Evolutionary conservation across 2,113 vertebrate genomes (phyloP).

Genomic region (Ancistrus triradiatus): DNA sequence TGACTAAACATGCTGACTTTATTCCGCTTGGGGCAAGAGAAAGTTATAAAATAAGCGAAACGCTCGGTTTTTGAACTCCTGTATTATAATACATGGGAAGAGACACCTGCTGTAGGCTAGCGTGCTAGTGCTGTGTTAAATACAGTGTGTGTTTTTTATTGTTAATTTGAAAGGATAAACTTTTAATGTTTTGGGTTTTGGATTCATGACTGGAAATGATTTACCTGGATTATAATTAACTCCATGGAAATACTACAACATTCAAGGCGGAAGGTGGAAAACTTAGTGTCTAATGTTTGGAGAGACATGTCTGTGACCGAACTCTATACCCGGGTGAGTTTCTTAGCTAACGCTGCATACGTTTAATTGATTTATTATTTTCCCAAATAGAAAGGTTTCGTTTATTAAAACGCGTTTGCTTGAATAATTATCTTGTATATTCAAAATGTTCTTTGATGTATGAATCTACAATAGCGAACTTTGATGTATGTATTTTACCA

Average conservation of each 20-base stretch:
- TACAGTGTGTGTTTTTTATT: not conserved
- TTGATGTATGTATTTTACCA: too few relatives aligned
- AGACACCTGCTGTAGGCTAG: slow-evolving; percentile 44
- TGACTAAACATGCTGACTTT: not conserved
- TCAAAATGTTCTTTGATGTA: too few relatives aligned
- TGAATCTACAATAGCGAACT: too few relatives aligned
- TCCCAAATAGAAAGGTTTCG: too few relatives aligned
- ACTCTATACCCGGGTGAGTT: slow-evolving; percentile 69
- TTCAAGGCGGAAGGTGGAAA: slow-evolving; percentile 12
- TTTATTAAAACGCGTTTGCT: too few relatives aligned
- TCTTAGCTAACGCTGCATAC: too few relatives aligned
- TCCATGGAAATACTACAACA: slow-evolving; percentile 23
- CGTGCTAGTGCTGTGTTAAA: slow-evolving; percentile 1
- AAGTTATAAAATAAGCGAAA: not conserved
- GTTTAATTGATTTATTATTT: too few relatives aligned
- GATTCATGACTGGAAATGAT: slow-evolving; percentile 17
- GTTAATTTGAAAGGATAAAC: slow-evolving; percentile 26
- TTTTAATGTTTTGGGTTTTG: slow-evolving; percentile 6
- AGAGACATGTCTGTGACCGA: slow-evolving; percentile 69
- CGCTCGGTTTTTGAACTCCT: not conserved
- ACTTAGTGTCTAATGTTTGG: slow-evolving; percentile 11
- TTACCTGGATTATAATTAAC: slow-evolving; percentile 23
- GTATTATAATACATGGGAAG: slow-evolving; percentile 22
- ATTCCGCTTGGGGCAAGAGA: not conserved
- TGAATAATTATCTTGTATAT: too few relatives aligned